Conservation (phyloP, 2,797 vertebrate species). For the Telmatherina bonti region DNA sequence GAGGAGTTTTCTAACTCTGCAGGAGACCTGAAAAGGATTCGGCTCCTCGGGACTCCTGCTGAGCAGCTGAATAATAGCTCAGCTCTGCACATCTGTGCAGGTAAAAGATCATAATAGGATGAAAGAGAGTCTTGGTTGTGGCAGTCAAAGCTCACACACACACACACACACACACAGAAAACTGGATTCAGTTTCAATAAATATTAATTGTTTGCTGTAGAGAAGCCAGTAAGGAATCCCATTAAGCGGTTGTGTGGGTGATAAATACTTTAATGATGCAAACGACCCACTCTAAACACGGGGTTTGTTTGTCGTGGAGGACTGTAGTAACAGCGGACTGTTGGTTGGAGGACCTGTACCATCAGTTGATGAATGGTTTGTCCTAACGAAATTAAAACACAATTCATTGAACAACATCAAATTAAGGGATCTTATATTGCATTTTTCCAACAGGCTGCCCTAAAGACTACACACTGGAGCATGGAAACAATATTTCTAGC, state of each 20-base stretch:
- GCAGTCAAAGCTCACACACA: slow-evolving; percentile 13
- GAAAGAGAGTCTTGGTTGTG: slow-evolving; percentile 35
- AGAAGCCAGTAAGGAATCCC: neutral
- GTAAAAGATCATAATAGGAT: slow-evolving; percentile 44
- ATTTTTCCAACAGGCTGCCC: neutral
- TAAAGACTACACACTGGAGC: neutral
- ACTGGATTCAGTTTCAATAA: neutral
- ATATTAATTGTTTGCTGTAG: slow-evolving; percentile 2
- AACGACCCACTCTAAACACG: neutral
- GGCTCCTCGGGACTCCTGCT: slow-evolving; percentile 21
- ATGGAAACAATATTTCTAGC: neutral
- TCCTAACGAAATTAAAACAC: neutral
- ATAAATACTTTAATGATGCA: neutral
- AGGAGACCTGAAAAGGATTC: neutral
- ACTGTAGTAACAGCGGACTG: neutral
- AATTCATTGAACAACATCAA: neutral
- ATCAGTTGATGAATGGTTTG: neutral
- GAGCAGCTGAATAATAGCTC: slow-evolving; percentile 43
- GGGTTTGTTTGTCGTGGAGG: neutral
- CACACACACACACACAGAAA: slow-evolving; percentile 10
- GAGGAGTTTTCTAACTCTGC: neutral
- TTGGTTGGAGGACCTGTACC: neutral
- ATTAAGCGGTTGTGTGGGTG: neutral
- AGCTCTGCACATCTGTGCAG: slow-evolving; percentile 25
- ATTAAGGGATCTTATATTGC: neutral